Base-by-base conservation (phyloP, 1,140 invertebrate genomes). In the Elysia chlorotica region DNA sequence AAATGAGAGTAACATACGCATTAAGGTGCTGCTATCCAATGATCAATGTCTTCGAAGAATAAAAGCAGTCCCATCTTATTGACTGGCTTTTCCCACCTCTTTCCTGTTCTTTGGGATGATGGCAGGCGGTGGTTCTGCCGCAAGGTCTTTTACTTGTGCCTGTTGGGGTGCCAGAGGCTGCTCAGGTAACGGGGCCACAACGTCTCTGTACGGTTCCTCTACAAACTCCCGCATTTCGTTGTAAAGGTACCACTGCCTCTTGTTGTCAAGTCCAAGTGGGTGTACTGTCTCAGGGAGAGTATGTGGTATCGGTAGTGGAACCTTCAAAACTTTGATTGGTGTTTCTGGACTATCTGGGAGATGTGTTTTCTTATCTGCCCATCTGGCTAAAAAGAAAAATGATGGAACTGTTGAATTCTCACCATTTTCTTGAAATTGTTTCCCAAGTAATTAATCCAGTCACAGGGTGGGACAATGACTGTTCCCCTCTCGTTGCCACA, bases 401-500 rank as follows among this genome's bases (percentile, higher is more conserved):
- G 41, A n/a, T 48, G 41, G 41, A 48, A 48, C 10, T 10, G n/a
- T n/a, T 30, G 30, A 59, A 70, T 28, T 69, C 71, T 56, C 73
- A 54, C 21, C 62, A 76, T 19, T 38, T 41, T 35, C 30, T 63
- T 69, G 21, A 69, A 76, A 54, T 28, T 30, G 6, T 21, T 56
- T 14, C 2, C 59, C 6, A 74, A 48, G 54, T 59, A 69, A n/a
- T 28, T 53, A n/a, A 38, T 31, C 66, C 72, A 74, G 35, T 76
- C 53, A 35, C 65, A 65, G 10, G 38, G 23, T 6, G 72, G 65
- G 5, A 76, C 72, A 38, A 63, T n/a, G 17, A 66, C 59, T 17
- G 48, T 33, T 28, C 72, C 75, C 57, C 71, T 48, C 36, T 76
- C 67, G 36, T 54, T 63, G 6, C 65, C 75, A 33, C 59, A 10